These are phyloP conservation scores for Muschampia staudingeri DNA, from an alignment of 2,888 invertebrate species.

Conservation along the genomic window DNA sequence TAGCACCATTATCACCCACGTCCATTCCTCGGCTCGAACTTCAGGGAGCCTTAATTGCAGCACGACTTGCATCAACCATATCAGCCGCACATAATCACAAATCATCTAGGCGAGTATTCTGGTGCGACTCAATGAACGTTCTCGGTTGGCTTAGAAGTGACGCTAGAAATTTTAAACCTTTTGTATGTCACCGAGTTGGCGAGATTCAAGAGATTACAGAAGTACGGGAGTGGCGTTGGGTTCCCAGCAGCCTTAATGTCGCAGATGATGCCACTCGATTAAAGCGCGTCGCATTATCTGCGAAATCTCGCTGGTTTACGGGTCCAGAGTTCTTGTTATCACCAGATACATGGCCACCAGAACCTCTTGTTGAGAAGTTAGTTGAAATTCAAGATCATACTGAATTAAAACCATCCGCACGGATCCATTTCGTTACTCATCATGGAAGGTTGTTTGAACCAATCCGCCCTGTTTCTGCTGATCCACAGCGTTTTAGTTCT, in stretches of 20 bases:
- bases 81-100: slow-evolving; percentile 1
- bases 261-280: slow-evolving; percentile 4
- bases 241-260: not conserved
- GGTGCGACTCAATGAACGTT: slow-evolving; percentile 1
- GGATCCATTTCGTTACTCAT: not conserved
- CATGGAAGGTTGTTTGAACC: not conserved
- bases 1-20: slow-evolving; percentile 9
- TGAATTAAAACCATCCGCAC: not conserved
- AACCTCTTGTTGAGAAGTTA: not conserved
- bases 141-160: not conserved
- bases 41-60: not conserved
- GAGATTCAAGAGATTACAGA: slow-evolving; percentile 9
- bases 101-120: not conserved
- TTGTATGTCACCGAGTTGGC: slow-evolving; percentile 2
- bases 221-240: slow-evolving; percentile 6
- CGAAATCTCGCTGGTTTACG: slow-evolving; percentile 2
- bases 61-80: slow-evolving; percentile 3
- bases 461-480: not conserved
- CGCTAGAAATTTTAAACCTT: slow-evolving; percentile 8
- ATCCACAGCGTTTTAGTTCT: slow-evolving; percentile 15
- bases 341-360: slow-evolving; percentile 5
- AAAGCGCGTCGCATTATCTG: not conserved
- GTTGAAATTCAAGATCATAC: not conserved
- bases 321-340: not conserved
- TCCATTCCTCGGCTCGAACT: slow-evolving; percentile 1